A percentile compares a stretch with the other conserved stretches of the same genome.
Evolutionary conservation across 2,888 invertebrate species (phyloP).

Genomic region (Aphidius colemani): DNA sequence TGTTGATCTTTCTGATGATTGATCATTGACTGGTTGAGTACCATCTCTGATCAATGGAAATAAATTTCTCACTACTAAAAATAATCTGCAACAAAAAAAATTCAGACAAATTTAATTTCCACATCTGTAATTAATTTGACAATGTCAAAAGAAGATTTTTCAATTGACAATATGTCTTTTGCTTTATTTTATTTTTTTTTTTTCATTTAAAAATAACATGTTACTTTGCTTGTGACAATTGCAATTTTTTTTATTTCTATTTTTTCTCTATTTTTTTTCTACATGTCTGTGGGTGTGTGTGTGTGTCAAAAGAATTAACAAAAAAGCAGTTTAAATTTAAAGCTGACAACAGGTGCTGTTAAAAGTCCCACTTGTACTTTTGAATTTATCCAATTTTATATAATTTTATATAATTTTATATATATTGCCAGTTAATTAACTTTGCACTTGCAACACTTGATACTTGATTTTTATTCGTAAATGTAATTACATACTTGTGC

Average conservation of each 20-base stretch:
- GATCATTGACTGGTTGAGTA: conserved; percentile 27
- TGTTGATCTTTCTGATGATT: conserved; percentile 33
- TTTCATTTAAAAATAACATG: not conserved
- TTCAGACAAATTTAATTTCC: no score
- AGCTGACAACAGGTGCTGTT: no score
- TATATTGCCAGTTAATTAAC: no score
- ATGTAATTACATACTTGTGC: no score
- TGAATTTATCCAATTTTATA: no score
- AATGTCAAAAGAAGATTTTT: not conserved
- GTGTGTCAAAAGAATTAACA: not conserved
- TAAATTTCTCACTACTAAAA: conserved; percentile 38
- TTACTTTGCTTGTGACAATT: not conserved
- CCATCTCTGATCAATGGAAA: conserved; percentile 39
- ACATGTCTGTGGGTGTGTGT: no score
- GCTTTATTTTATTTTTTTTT: not conserved
- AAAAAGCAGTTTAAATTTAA: not conserved
- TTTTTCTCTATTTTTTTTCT: not conserved
- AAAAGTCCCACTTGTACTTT: no score
- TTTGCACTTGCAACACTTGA: no score
- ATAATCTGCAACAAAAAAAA: conserved; percentile 38
- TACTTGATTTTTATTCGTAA: no score
- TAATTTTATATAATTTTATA: no score
- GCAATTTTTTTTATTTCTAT: not conserved
- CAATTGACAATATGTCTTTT: no score
- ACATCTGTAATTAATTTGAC: no score